Base-by-base conservation (phyloP, 2,888 invertebrate species). In the Romanomermis culicivorax region DNA sequence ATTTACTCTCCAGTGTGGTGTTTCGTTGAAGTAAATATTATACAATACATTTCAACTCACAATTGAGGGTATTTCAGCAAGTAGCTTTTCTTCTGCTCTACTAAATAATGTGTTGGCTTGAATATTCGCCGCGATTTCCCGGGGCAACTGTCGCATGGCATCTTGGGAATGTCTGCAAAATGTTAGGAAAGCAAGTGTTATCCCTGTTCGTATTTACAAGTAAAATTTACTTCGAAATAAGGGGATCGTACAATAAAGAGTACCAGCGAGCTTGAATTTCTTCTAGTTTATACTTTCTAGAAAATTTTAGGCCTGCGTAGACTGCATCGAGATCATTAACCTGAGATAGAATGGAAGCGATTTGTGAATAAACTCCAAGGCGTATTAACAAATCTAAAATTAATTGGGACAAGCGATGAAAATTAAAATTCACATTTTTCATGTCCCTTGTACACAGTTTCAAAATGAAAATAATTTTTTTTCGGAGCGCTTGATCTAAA, bases 221-320 rank as follows among this genome's bases (percentile, higher is more conserved):
- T 14, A 17, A 17, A 26, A 17, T 65, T 52, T 55, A 61, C 57
- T 61, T 61, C 7, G 89, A 89, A 51, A 95, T 81, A 49, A 85
- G 80, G n/a, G 85, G 83, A 71, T 95, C 89, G 70, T 93, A 95
- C 25, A 97, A 75, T 55, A 97, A 71, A 0, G 88, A 84, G 70
- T 87, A 89, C 95, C 95, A 97, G 52, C 95, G 78, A 55, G 88
- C 85, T 66, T 91, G 87, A 53, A 97, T 77, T 68, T 97, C 93
- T 65, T 83, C 82, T 26, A 88, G 74, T 0, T 88, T 86, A 69
- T 91, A 95, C 56, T 85, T 81, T 66, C 91, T 89, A 0, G 93
- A 87, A 73, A 97, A 97, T 67, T 88, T 91, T 1, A 87, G 81
- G 2, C 88, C 88, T 59, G 85, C 77, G 68, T 89, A 85, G 0